These are phyloP conservation scores for Galeopsomyia nigrocyanea DNA, from an alignment of 2,888 invertebrate genomes.

Conservation along the genomic window DNA sequence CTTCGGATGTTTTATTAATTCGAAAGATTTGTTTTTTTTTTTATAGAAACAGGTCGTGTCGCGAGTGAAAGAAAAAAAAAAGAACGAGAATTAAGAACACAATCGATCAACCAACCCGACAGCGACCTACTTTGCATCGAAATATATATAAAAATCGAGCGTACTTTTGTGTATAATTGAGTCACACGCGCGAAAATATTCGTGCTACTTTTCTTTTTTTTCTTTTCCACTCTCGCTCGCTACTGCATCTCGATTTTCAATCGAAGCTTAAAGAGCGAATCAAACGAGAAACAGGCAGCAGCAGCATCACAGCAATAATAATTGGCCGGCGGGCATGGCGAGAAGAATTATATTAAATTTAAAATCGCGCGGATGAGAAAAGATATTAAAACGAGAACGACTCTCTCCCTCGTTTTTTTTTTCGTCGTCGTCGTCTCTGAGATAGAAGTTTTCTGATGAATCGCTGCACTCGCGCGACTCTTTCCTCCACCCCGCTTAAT, in stretches of 20 bases:
- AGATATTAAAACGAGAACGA: slow-evolving; percentile 23
- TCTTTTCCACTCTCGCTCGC: not conserved
- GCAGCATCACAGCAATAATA: slow-evolving; percentile 48
- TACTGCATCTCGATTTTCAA: slow-evolving; percentile 5
- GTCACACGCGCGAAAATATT: not conserved
- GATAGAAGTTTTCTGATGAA: slow-evolving; percentile 54
- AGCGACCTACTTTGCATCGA: slow-evolving; percentile 7
- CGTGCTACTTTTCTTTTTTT: not conserved
- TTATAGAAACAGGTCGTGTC: not conserved
- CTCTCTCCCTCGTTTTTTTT: slow-evolving; percentile 12
- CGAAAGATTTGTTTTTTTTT: too few species aligned
- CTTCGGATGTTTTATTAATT: too few species aligned
- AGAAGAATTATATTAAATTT: slow-evolving; percentile 58
- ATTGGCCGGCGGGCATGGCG: slow-evolving; percentile 44
- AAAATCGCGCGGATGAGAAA: slow-evolving; percentile 53
- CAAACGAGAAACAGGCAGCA: slow-evolving; percentile 49
- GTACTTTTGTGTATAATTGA: slow-evolving; percentile 10
- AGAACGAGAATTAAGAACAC: not conserved
- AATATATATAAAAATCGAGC: slow-evolving; percentile 16
- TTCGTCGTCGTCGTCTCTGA: slow-evolving; percentile 50
- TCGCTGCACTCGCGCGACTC: slow-evolving; percentile 50
- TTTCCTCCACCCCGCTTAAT: slow-evolving; percentile 15
- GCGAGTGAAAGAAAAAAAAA: slow-evolving; percentile 1
- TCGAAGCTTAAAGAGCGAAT: slow-evolving; percentile 32
- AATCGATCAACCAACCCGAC: slow-evolving; percentile 13